Percentiles rank a stretch among this genome's conserved stretches.
These are phyloP conservation scores for Micronycteris hirsuta DNA, from an alignment of 2,113 vertebrate species.

Conservation along the genomic window DNA sequence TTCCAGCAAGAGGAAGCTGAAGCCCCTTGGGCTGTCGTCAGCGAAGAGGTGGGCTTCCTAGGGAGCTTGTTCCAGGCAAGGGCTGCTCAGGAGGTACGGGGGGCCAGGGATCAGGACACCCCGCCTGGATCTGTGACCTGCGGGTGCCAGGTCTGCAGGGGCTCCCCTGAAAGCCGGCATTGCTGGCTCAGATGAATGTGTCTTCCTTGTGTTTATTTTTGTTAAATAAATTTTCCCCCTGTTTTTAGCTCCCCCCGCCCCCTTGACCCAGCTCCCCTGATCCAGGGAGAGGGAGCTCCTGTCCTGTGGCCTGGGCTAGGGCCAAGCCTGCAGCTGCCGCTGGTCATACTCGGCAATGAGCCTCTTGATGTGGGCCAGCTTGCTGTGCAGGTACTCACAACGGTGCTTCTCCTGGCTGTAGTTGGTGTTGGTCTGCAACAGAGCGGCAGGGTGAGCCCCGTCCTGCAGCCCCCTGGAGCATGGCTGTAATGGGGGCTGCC, in stretches of 20 bases:
- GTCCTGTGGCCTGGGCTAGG: constrained; percentile 61
- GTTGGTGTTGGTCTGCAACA: constrained; percentile 92
- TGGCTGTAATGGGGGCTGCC: neutral
- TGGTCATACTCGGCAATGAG: constrained; percentile 97
- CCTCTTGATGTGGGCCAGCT: constrained; percentile 98
- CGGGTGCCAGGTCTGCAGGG: neutral
- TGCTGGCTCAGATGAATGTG: constrained; percentile 60
- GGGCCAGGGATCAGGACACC: neutral
- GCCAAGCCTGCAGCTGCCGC: constrained; percentile 90
- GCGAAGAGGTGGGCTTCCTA: neutral
- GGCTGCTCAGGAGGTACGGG: neutral
- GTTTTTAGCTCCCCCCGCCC: neutral
- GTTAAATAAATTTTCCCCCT: neutral
- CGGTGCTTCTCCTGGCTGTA: constrained; percentile 98
- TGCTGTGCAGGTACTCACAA: constrained; percentile 99
- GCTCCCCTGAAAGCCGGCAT: constrained; percentile 66
- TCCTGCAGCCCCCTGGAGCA: neutral
- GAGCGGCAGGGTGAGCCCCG: accelerated
- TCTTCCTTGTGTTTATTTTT: constrained; percentile 56
- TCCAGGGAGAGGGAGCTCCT: neutral
- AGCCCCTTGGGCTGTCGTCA: neutral
- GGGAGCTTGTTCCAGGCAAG: neutral
- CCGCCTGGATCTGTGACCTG: neutral
- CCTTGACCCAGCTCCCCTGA: neutral
- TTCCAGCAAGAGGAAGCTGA: neutral